Evolutionary conservation across 1,140 invertebrate species (phyloP), one percentile per base, ranked within the genome.

Genomic region (Halesus radiatus): DNA sequence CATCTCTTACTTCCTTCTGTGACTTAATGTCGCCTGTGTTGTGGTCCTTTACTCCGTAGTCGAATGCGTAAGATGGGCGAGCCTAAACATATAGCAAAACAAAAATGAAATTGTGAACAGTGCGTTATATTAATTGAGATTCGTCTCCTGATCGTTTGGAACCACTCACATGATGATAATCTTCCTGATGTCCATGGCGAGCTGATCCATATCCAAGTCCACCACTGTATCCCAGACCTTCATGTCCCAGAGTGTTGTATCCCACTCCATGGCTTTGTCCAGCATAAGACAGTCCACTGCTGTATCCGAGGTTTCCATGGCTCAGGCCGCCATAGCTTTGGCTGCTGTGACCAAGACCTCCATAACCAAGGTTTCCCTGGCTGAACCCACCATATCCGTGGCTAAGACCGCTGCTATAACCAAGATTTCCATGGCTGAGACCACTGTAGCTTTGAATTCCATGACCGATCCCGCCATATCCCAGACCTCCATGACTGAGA

Each of bases 1-100:
- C 86, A 80, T 87, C 85, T 18, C 86, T 76, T 10, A 80, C 62
- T 76, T 88, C 87, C 76, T 85, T 77, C 74, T 88, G 87, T 70
- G 81, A 81, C 78, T 87, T 86, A 58, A 84, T 70, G 75, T 87
- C 85, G 32, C 85, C 85, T 6, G 86, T 87, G 52, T 85, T 81
- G 64, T 80, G 74, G 76, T 87, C 86, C 58, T 86, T 84, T 16
- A 86, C 85, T 22, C 81, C 85, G 68, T 86, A 86, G 72, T 85
- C 80, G 81, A 82, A 86, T 8, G 81, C 78, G 81, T 86, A 86
- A 20, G 84, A 78, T 16, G 84, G 84, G 70, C 85, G 81, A 58
- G 82, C n/a, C 76, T 78, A 45, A 7, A n/a, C n/a, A n/a, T n/a
- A n/a, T n/a, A n/a, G n/a, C n/a, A n/a, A 45, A 45, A 45, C 10